Conservation (phyloP, 1,140 invertebrate species). For the Lineus longissimus region DNA sequence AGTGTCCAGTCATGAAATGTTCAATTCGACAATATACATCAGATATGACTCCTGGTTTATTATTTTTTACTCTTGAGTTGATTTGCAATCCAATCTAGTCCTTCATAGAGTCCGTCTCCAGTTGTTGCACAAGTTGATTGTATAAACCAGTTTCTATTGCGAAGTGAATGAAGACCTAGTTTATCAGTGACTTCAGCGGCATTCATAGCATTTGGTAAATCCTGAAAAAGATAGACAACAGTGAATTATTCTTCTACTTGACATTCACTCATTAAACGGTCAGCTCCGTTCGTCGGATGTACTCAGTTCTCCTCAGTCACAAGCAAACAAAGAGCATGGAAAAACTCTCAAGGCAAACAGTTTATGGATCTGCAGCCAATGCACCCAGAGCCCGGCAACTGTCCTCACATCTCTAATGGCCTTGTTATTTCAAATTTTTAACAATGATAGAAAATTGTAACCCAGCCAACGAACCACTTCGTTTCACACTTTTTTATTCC, state of each 20-base stretch:
- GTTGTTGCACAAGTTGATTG: conserved; percentile 96
- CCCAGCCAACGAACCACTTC: too few species aligned
- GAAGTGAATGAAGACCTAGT: conserved; percentile 82
- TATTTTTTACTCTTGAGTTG: conserved; percentile 31
- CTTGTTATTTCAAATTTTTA: too few species aligned
- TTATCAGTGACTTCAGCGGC: conserved; percentile 97
- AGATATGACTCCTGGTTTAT: background rate
- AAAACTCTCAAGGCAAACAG: too few species aligned
- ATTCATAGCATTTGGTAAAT: conserved; percentile 96
- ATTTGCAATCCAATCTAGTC: conserved; percentile 97
- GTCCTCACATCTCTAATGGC: too few species aligned
- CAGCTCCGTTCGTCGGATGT: too few species aligned
- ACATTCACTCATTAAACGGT: background rate
- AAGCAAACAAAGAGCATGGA: too few species aligned
- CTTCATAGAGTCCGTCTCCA: conserved; percentile 95
- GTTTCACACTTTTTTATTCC: too few species aligned
- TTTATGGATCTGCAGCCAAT: too few species aligned
- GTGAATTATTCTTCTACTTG: background rate
- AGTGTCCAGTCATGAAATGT: too few species aligned
- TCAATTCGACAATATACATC: too few species aligned
- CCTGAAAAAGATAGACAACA: conserved; percentile 58
- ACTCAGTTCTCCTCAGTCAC: background rate
- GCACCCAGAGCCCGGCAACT: too few species aligned
- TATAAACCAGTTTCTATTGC: conserved; percentile 87
- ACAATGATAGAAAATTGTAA: too few species aligned